Conservation (phyloP, 2,888 invertebrate species). For the Leistus spinibarbis region DNA sequence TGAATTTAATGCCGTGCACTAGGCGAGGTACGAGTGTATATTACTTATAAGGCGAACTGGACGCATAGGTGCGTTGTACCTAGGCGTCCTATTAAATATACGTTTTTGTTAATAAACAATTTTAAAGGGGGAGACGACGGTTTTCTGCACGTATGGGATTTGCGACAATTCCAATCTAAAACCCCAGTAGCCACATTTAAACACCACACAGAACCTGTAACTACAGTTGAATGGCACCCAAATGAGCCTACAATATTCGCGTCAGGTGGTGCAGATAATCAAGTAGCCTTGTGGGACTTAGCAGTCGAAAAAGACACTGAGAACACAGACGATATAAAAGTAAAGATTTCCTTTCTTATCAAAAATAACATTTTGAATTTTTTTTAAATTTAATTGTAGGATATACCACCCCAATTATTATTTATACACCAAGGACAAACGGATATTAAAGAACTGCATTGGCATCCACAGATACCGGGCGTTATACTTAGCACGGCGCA, state of each 20-base stretch:
- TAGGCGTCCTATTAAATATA: neutral
- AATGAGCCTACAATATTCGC: constrained; percentile 92
- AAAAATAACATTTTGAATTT: constrained; percentile 2
- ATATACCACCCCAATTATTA: constrained; percentile 91
- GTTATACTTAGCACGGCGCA: constrained; percentile 92
- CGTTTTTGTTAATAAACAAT: constrained; percentile 1
- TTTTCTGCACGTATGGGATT: constrained; percentile 92
- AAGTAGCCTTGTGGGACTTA: constrained; percentile 96
- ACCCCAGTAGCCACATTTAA: constrained; percentile 91
- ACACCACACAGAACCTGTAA: constrained; percentile 92
- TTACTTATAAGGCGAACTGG: no score
- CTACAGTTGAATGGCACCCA: constrained; percentile 97
- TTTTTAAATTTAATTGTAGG: constrained; percentile 59
- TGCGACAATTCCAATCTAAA: constrained; percentile 79
- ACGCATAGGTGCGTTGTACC: neutral
- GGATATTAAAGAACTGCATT: constrained; percentile 97
- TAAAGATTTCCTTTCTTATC: constrained; percentile 42
- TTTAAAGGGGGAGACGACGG: constrained; percentile 92
- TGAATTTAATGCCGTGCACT: no score
- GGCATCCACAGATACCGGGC: constrained; percentile 96
- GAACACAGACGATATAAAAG: constrained; percentile 62
- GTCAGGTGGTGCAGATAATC: constrained; percentile 92
- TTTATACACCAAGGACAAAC: constrained; percentile 98
- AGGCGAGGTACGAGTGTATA: no score
- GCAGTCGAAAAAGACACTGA: constrained; percentile 82